These are phyloP conservation scores for Microplitis manilae DNA, from an alignment of 2,888 invertebrate genomes.

Conservation along the genomic window DNA sequence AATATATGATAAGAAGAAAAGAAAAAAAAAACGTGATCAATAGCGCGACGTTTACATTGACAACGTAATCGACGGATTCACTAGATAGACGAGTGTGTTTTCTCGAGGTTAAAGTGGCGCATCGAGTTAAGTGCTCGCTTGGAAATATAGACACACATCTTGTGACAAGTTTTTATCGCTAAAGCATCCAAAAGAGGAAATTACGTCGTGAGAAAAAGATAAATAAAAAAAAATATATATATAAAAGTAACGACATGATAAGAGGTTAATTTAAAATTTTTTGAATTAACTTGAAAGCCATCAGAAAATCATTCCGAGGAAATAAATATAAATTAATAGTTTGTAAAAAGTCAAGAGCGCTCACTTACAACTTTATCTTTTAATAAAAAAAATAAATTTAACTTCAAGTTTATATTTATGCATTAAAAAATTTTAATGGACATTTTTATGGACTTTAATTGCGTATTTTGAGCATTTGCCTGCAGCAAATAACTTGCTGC, in stretches of 20 bases:
- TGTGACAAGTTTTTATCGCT: constrained; percentile 22
- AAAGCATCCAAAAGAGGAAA: constrained; percentile 12
- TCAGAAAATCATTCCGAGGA: constrained; percentile 34
- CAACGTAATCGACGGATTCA: constrained; percentile 31
- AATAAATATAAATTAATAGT: constrained; percentile 25
- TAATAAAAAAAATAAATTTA: no score
- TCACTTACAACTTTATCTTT: no score
- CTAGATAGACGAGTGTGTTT: constrained; percentile 24
- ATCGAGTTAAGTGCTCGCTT: constrained; percentile 28
- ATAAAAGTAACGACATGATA: constrained; percentile 26
- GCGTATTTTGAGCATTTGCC: neutral
- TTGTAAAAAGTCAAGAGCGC: neutral
- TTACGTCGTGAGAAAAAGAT: constrained; percentile 3
- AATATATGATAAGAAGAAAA: neutral
- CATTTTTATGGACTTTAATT: no score
- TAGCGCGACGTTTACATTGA: constrained; percentile 31
- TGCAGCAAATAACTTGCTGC: neutral
- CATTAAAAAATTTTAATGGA: no score
- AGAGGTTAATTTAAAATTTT: neutral
- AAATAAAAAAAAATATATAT: constrained; percentile 11
- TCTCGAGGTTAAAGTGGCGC: constrained; percentile 32
- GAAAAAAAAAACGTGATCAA: constrained; percentile 26
- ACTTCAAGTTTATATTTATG: no score
- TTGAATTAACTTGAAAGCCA: constrained; percentile 36
- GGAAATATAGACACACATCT: constrained; percentile 19